These are phyloP conservation scores for Euwallacea similis DNA, from an alignment of 1,140 invertebrate species.

Conservation along the genomic window DNA sequence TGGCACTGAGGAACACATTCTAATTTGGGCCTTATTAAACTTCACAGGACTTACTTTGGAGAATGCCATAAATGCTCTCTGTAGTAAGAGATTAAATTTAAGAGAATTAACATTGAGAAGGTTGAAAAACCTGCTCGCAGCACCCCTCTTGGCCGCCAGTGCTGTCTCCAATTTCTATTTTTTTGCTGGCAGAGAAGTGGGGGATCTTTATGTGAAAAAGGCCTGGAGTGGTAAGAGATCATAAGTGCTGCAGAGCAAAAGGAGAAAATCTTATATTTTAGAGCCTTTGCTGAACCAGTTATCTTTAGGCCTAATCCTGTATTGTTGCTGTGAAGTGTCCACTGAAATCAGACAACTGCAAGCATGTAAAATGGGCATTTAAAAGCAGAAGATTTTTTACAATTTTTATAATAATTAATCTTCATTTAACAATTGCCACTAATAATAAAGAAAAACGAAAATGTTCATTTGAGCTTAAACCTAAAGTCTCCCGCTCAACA, in stretches of 20 bases:
- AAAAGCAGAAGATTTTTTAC: background rate
- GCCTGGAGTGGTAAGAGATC: too few relatives aligned
- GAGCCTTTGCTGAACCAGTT: constrained; percentile 35
- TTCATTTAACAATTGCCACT: too few relatives aligned
- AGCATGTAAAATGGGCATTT: constrained; percentile 18
- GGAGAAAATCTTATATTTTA: constrained; percentile 25
- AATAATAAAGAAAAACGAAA: too few relatives aligned
- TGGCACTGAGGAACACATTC: constrained; percentile 73
- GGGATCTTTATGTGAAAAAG: constrained; percentile 63
- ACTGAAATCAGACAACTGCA: constrained; percentile 35
- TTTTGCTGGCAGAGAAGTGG: constrained; percentile 73
- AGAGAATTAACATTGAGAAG: constrained; percentile 56
- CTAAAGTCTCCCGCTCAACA: constrained; percentile 34
- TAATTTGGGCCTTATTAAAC: constrained; percentile 84
- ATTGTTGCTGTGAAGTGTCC: constrained; percentile 49
- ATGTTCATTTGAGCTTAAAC: background rate
- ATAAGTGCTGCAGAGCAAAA: too few relatives aligned
- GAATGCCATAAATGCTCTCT: constrained; percentile 41
- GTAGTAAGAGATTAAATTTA: constrained; percentile 42
- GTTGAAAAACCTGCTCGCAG: constrained; percentile 66
- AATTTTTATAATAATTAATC: background rate
- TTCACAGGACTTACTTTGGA: constrained; percentile 77
- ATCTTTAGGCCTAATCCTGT: constrained; percentile 41
- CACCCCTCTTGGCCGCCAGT: constrained; percentile 74
- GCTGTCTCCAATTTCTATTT: constrained; percentile 86